phyloP scores from a whole-genome alignment of 2,113 vertebrate species.

The Brevimyrus niger region DNA sequence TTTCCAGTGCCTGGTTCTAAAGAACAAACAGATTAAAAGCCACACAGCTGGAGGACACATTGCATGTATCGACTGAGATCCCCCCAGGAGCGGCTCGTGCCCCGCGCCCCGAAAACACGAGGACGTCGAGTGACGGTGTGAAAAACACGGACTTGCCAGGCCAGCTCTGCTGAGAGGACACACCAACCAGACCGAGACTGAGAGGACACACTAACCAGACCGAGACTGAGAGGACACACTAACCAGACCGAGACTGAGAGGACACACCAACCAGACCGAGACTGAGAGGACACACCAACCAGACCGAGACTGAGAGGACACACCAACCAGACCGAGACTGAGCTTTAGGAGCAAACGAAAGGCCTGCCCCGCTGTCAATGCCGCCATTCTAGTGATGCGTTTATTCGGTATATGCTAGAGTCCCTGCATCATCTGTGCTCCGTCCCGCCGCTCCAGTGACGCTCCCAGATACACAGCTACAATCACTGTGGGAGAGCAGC shows the following conservation, averaged over 20 bases:
- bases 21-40: neutral
- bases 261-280: too few species aligned
- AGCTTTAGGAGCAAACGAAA: neutral
- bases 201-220: neutral
- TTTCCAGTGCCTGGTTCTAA: neutral
- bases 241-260: neutral
- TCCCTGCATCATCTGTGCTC: neutral
- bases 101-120: neutral
- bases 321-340: neutral
- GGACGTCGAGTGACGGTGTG: neutral
- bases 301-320: too few species aligned
- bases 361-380: neutral
- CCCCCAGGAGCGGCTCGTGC: neutral
- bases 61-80: neutral
- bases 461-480: conserved; percentile 14
- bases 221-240: too few species aligned
- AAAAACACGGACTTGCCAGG: neutral
- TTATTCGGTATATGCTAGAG: neutral
- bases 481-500: conserved; percentile 22
- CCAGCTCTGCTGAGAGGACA: too few species aligned
- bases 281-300: too few species aligned
- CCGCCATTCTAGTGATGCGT: neutral
- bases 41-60: neutral
- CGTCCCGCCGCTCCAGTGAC: neutral
- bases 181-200: neutral